Base-by-base conservation (phyloP, 2,113 vertebrate species). In the Copsychus sechellarum region DNA sequence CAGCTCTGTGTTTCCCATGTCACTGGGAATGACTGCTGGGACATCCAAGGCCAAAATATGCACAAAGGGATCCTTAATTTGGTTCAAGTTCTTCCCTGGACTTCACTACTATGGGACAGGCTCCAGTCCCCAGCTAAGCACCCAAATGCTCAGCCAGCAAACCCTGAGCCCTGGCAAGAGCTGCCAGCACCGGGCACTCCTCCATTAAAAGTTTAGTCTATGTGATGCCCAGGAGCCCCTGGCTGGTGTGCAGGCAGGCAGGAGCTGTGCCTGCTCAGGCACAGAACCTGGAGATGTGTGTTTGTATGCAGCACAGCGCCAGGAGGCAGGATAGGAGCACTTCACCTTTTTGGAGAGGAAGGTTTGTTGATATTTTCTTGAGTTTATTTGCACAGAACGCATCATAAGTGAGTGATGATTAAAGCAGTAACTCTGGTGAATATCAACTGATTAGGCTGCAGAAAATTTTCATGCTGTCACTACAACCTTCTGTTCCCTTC, bases 381-480 rank as follows among this genome's bases (percentile, higher is more conserved):
- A 71, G 69, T 89, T 87, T 92, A 86, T 91, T 92, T 87, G 82
- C 0, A 0, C n/a, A 58, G 80, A 73, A 36, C 5, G 8, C 47
- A 71, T 76, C 65, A 26, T 58, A 73, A 93, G 88, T 81, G 88
- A 87, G 29, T 70, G 60, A 74, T 93, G 60, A 96, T 96, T 92
- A 91, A 73, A 91, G 58, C 51, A 57, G 86, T 58, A 92, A 62
- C 86, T 87, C 65, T 34, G 38, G 71, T 91, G 92, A 90, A 78
- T 81, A 86, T 88, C 84, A 88, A 62, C 51, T 72, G 72, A 86
- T 86, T 43, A 73, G 48, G 38, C 1, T 64, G 48, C 1, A 3
- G 51, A 40, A 88, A 73, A 23, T 51, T 26, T 86, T 78, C 25
- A 31, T 28, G 56, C 43, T 74, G 28, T 47, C 69, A 25, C 26